phyloP scores from a whole-genome alignment of 2,888 invertebrate genomes.

The Oscheius myriophilus region DNA sequence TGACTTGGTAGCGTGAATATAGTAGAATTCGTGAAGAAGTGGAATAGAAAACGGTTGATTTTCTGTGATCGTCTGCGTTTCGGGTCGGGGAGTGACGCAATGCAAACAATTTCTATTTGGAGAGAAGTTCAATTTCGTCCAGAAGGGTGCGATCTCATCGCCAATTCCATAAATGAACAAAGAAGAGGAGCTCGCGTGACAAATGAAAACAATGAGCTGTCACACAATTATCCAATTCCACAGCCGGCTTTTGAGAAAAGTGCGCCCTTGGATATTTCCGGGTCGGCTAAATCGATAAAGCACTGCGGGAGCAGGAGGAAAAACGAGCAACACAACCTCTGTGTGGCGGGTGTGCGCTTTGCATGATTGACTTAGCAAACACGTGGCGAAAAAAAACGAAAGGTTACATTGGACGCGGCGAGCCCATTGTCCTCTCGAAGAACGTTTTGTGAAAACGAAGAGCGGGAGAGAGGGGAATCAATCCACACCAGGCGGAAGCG shows the following conservation, averaged over 20 bases:
- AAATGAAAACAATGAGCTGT: no score
- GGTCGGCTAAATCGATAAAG: slow-evolving; percentile 20
- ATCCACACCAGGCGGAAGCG: background rate
- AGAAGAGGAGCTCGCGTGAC: no score
- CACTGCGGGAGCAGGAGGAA: slow-evolving; percentile 13
- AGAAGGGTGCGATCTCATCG: no score
- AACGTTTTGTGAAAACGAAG: background rate
- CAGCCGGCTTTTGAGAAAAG: no score
- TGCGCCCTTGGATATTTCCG: slow-evolving; percentile 6
- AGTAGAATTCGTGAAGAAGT: background rate
- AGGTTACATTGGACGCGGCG: slow-evolving; percentile 3
- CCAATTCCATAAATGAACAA: no score
- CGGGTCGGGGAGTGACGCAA: no score
- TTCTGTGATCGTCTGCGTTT: no score
- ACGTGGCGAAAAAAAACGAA: slow-evolving; percentile 23
- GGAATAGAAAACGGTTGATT: no score
- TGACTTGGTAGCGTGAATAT: no score
- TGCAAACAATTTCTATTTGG: no score
- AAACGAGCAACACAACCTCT: slow-evolving; percentile 25
- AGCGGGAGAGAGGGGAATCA: background rate
- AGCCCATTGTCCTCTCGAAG: background rate
- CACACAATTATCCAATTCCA: no score
- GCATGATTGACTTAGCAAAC: slow-evolving; percentile 29
- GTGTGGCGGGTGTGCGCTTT: slow-evolving; percentile 17
- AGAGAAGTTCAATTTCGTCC: no score